Base-by-base conservation (phyloP, 2,797 vertebrate genomes). In the Alca torda region DNA sequence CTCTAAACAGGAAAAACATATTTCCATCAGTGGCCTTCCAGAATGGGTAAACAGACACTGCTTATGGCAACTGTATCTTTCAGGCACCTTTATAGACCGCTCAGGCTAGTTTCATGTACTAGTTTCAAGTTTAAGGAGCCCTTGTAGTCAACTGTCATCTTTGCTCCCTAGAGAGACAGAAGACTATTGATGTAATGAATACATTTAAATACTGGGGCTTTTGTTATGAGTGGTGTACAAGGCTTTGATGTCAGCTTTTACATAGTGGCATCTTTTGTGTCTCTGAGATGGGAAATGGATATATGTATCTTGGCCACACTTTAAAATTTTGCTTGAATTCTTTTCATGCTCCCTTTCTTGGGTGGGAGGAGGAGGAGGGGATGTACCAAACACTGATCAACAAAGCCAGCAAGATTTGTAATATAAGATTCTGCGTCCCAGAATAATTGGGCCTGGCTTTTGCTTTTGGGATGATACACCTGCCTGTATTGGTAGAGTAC, bases 341-440 rank as follows among this genome's bases (percentile, higher is more conserved):
- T 80, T 90, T 68, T 56, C 1, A 0, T 60, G 23, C 45, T 64
- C 5, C 6, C 3, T 63, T 31, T 75, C 18, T 64, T 69, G n/a
- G 8, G 6, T 45, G 8, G 3, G 11, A 2, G 8, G 3, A 26
- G 1, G 3, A 26, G 1, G n/a, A 26, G 37, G 53, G 4, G 25
- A 16, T 39, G 20, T 30, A 57, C 10, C 16, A 28, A 89, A 57
- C 30, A 31, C 19, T 37, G 31, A 24, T 39, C 7, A 48, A 68
- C 54, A 43, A 63, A 73, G 35, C 31, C 41, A 48, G 25, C 30
- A 41, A 21, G 26, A 21, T 45, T 33, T 64, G 10, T 17, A 37
- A 50, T 63, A 28, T 67, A 73, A 76, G 77, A 41, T 60, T 60
- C 41, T 51, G 25, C 30, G 33, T 70, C 28, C 5, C 57, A 12